Percentiles rank a stretch among this genome's conserved stretches.
These are phyloP conservation scores for Diplazon laetatorius DNA, from an alignment of 2,888 invertebrate species.

Conservation along the genomic window DNA sequence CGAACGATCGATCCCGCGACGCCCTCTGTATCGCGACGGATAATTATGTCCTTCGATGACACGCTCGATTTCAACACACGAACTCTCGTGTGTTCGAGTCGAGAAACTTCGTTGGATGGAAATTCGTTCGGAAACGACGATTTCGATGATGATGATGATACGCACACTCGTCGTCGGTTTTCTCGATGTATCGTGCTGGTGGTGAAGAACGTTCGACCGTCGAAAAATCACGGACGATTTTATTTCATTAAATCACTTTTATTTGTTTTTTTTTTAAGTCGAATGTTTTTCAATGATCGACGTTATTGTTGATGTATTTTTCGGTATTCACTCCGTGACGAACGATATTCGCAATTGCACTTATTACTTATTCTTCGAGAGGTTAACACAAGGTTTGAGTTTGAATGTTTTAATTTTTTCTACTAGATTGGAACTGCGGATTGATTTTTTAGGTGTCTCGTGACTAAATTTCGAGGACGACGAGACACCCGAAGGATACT, in stretches of 20 bases:
- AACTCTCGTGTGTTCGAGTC: slow-evolving; percentile 12
- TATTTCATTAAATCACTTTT: no score
- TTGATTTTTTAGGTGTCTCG: slow-evolving; percentile 14
- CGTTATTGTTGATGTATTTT: neutral
- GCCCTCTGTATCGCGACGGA: slow-evolving; percentile 10
- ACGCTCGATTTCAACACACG: neutral
- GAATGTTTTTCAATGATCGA: neutral
- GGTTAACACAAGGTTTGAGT: neutral
- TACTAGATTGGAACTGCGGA: neutral
- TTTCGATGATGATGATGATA: no score
- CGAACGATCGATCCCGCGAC: slow-evolving; percentile 75
- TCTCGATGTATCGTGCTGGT: no score
- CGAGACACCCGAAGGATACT: slow-evolving; percentile 62
- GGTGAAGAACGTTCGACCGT: no score
- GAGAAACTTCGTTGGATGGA: slow-evolving; percentile 16
- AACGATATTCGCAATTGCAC: no score
- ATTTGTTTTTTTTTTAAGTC: neutral
- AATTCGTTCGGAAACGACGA: no score
- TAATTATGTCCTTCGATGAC: slow-evolving; percentile 26
- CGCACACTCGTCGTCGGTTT: no score
- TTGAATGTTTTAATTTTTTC: neutral
- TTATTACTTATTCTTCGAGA: neutral
- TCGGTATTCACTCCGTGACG: neutral
- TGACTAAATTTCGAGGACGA: slow-evolving; percentile 48
- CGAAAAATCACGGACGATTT: slow-evolving; percentile 1